These are phyloP conservation scores for Drosophila nr. fundita DNA, from an alignment of 2,888 invertebrate genomes.

Conservation along the genomic window DNA sequence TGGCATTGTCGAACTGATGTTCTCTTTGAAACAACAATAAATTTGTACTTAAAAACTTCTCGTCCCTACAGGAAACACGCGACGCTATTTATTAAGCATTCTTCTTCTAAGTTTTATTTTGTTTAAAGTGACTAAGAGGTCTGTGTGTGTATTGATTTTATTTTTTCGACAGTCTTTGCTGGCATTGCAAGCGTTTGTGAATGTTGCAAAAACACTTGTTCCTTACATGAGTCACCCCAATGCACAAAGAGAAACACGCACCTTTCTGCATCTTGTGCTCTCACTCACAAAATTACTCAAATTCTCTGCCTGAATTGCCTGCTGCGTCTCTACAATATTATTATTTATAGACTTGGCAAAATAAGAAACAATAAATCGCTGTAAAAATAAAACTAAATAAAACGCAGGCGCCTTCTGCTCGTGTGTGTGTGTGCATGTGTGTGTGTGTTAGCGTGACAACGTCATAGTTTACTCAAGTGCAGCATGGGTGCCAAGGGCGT, in stretches of 20 bases:
- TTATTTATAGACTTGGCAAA: slow-evolving; percentile 68
- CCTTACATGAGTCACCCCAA: slow-evolving; percentile 71
- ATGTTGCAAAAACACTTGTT: slow-evolving; percentile 34
- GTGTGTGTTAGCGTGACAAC: slow-evolving; percentile 24
- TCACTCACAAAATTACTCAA: slow-evolving; percentile 17
- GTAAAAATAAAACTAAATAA: slow-evolving; percentile 49
- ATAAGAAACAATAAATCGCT: slow-evolving; percentile 63
- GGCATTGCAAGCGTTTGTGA: slow-evolving; percentile 7
- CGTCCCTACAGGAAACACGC: slow-evolving; percentile 13
- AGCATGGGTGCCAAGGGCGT: slow-evolving; percentile 16
- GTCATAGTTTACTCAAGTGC: slow-evolving; percentile 54
- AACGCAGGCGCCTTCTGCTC: slow-evolving; percentile 1
- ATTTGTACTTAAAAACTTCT: slow-evolving; percentile 9
- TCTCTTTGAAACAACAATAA: slow-evolving; percentile 11
- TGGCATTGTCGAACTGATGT: slow-evolving; percentile 14
- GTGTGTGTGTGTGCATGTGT: slow-evolving; percentile 1
- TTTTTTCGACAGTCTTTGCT: slow-evolving; percentile 16
- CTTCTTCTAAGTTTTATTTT: background rate
- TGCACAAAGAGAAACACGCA: slow-evolving; percentile 55
- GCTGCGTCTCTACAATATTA: slow-evolving; percentile 33
- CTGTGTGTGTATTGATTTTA: slow-evolving; percentile 66
- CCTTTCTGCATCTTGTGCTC: slow-evolving; percentile 45
- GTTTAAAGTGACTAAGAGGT: slow-evolving; percentile 52
- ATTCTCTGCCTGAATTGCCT: slow-evolving; percentile 28
- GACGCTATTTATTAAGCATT: slow-evolving; percentile 19